Evolutionary conservation across 64 coral and sea anemone genomes (phyloP).

Genomic region (Porites lutea): DNA sequence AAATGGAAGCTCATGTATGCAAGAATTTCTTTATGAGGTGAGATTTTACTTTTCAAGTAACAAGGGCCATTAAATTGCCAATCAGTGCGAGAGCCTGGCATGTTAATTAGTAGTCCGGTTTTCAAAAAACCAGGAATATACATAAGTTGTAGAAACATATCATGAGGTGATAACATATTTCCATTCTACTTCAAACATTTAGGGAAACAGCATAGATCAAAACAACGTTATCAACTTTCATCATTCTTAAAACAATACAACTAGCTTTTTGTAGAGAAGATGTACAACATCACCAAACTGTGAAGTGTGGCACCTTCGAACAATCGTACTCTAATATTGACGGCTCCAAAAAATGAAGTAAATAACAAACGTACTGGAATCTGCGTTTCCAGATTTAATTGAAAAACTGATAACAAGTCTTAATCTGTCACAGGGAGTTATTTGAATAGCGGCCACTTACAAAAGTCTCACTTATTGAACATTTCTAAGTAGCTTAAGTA

Average conservation of each 20-base stretch:
- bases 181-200: background rate
- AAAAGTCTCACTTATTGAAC: slow-evolving; percentile 8
- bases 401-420: background rate
- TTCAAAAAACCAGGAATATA: too few relatives aligned
- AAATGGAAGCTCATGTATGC: too few relatives aligned
- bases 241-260: background rate
- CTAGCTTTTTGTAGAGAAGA: background rate
- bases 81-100: too few relatives aligned
- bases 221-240: background rate
- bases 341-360: background rate
- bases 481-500: slow-evolving; percentile 21
- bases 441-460: slow-evolving; percentile 17
- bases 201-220: background rate
- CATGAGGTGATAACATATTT: too few relatives aligned
- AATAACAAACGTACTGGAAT: background rate
- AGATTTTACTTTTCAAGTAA: too few relatives aligned
- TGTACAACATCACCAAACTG: background rate
- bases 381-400: background rate
- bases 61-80: too few relatives aligned
- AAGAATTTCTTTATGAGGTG: too few relatives aligned
- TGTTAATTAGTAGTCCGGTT: too few relatives aligned
- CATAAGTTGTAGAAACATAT: too few relatives aligned
- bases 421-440: background rate
- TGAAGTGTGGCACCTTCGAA: background rate
- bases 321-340: background rate